Evolutionary conservation across 2,888 invertebrate genomes (phyloP).

Genomic region (Artemia sinica): DNA sequence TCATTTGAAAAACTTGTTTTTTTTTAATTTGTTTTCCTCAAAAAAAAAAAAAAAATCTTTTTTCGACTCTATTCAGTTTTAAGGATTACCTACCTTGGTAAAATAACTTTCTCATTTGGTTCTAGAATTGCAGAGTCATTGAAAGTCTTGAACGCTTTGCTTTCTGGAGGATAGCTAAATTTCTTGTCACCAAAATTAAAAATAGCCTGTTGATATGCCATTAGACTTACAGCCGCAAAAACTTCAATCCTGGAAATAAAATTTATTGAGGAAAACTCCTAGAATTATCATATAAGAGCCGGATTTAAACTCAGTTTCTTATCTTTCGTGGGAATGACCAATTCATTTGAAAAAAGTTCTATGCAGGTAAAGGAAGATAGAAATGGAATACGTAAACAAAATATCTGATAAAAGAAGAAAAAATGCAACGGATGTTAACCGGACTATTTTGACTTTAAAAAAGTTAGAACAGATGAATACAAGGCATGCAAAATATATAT

Average conservation of each 20-base stretch:
- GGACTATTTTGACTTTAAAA: neutral
- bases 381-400: conserved; percentile 19
- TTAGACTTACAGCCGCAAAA: conserved; percentile 86
- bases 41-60: too few species aligned
- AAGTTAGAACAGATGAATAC: neutral
- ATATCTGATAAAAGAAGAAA: neutral
- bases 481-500: too few species aligned
- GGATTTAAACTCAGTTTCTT: too few species aligned
- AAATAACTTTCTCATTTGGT: conserved; percentile 58
- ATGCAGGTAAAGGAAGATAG: conserved; percentile 4
- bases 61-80: too few species aligned
- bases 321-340: too few species aligned
- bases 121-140: conserved; percentile 57
- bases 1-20: too few species aligned
- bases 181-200: conserved; percentile 76
- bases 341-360: too few species aligned
- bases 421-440: too few species aligned
- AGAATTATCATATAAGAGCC: too few species aligned
- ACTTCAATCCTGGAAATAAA: conserved; percentile 50
- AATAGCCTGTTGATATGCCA: conserved; percentile 85
- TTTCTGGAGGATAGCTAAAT: conserved; percentile 55
- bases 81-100: conserved; percentile 41
- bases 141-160: conserved; percentile 48
- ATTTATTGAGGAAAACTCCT: neutral
- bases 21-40: too few species aligned